phyloP scores from a whole-genome alignment of 2,888 invertebrate species.

The Meiosimyza decipiens region DNA sequence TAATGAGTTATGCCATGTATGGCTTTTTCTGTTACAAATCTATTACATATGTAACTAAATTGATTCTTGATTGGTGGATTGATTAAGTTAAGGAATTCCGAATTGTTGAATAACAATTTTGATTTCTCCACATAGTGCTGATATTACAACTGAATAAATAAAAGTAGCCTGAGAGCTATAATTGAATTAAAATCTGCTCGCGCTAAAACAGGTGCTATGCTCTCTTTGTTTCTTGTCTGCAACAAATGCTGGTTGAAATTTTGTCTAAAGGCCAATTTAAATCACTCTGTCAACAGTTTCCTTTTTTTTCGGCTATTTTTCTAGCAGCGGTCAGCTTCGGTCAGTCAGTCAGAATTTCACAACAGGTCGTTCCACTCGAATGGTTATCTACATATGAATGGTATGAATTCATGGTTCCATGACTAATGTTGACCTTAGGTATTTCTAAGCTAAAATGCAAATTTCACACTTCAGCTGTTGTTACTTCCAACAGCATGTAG shows the following conservation, averaged over 20 bases:
- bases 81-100: too few relatives aligned
- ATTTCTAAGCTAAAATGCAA: constrained; percentile 22
- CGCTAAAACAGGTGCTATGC: too few relatives aligned
- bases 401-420: neutral
- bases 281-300: constrained; percentile 9
- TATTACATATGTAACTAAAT: too few relatives aligned
- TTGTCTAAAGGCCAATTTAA: neutral
- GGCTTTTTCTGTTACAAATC: too few relatives aligned
- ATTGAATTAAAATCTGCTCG: too few relatives aligned
- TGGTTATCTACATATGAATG: neutral
- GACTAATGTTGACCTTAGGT: constrained; percentile 9
- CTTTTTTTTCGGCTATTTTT: neutral
- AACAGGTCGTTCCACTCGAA: neutral
- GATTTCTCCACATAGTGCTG: too few relatives aligned
- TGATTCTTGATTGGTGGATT: too few relatives aligned
- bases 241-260: neutral
- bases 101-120: too few relatives aligned
- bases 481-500: neutral
- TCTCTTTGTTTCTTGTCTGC: too few relatives aligned
- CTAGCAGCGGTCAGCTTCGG: neutral
- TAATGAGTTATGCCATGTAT: too few relatives aligned
- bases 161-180: too few relatives aligned
- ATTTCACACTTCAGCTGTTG: constrained; percentile 30
- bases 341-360: neutral
- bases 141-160: too few relatives aligned